Evolutionary conservation across 2,113 vertebrate genomes (phyloP).

Genomic region (Tursiops truncatus): DNA sequence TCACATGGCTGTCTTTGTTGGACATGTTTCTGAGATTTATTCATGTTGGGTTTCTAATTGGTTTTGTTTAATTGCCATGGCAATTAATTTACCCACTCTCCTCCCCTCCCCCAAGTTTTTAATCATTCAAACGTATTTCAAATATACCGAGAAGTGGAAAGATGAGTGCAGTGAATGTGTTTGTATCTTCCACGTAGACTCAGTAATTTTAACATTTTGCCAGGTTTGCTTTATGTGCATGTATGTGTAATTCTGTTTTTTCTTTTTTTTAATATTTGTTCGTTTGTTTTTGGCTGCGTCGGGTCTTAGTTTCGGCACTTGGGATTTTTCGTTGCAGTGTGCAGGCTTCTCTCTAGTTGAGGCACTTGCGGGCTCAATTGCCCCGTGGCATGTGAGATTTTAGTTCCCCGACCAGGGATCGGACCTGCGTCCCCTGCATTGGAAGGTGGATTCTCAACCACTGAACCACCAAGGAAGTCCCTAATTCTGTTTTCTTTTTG

Average conservation of each 20-base stretch:
- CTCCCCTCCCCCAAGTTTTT: background rate
- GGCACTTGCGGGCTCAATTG: no score
- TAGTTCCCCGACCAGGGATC: no score
- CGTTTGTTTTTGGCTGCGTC: no score
- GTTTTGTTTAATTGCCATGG: background rate
- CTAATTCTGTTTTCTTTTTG: background rate
- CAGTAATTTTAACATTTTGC: background rate
- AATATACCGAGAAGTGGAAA: background rate
- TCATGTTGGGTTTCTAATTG: background rate
- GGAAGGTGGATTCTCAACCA: no score
- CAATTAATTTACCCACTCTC: background rate
- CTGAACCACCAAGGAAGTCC: no score
- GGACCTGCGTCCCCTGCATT: no score
- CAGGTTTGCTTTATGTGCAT: background rate
- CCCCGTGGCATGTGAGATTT: no score
- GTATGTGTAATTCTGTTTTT: background rate
- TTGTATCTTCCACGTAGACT: background rate
- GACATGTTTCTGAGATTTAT: background rate
- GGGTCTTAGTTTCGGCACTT: no score
- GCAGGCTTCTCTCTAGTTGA: no score
- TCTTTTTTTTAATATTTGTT: background rate
- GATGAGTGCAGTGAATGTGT: background rate
- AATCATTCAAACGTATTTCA: slow-evolving; percentile 24
- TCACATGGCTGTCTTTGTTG: background rate
- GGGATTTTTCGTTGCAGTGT: no score